These are phyloP conservation scores for Phycodurus eques DNA, from an alignment of 2,113 vertebrate genomes.

Conservation along the genomic window DNA sequence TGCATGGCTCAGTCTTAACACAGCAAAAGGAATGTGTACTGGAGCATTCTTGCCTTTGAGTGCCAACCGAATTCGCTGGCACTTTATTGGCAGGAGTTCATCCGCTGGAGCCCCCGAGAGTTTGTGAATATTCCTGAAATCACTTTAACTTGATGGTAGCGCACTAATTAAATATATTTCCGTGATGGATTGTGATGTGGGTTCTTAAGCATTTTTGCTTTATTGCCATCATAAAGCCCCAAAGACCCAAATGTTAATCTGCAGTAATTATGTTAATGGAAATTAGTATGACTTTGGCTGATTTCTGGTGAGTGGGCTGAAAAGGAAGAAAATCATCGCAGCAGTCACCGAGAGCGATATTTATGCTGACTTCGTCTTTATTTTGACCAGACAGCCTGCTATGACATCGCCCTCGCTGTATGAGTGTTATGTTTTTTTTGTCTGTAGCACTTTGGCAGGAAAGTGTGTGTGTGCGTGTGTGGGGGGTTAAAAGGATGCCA, in stretches of 20 bases:
- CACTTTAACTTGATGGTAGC: slow-evolving; percentile 17
- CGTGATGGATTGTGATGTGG: slow-evolving; percentile 23
- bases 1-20: slow-evolving; percentile 39
- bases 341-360: slow-evolving; percentile 35
- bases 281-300: slow-evolving; percentile 60
- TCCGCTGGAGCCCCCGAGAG: slow-evolving; percentile 7
- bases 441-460: slow-evolving; percentile 40
- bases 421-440: slow-evolving; percentile 4
- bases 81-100: slow-evolving; percentile 33
- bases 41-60: slow-evolving; percentile 16
- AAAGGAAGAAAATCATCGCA: slow-evolving; percentile 44
- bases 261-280: slow-evolving; percentile 61
- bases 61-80: slow-evolving; percentile 25
- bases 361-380: slow-evolving; percentile 41
- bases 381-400: slow-evolving; percentile 14
- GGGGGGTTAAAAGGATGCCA: slow-evolving; percentile 31
- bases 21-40: slow-evolving; percentile 31
- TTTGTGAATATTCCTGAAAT: slow-evolving; percentile 24
- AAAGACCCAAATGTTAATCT: slow-evolving; percentile 58
- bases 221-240: slow-evolving; percentile 40
- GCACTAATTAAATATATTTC: slow-evolving; percentile 39
- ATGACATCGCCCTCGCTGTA: slow-evolving; percentile 18
- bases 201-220: slow-evolving; percentile 44
- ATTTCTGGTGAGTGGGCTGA: slow-evolving; percentile 42
- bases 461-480: slow-evolving; percentile 23